Percentiles rank a stretch among this genome's conserved stretches.
Conservation (phyloP, 1,140 invertebrate genomes). For the Thaumetopoea pityocampa region DNA sequence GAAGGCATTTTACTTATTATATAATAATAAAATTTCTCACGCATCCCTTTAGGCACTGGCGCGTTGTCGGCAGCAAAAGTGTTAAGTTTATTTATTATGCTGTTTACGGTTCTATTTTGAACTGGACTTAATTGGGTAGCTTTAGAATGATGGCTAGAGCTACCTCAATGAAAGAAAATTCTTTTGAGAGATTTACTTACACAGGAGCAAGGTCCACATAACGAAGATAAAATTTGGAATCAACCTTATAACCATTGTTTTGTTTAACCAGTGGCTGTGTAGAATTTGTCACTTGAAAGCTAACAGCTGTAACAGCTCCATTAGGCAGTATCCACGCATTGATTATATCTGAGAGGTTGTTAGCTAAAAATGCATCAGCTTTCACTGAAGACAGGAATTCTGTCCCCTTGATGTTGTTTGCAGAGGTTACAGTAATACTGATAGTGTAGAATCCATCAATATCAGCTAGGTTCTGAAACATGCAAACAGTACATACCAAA, state of each 20-base stretch:
- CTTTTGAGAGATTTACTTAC: no score
- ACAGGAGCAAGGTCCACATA: slow-evolving; percentile 84
- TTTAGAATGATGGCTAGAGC: no score
- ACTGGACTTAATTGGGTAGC: no score
- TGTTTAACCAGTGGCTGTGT: slow-evolving; percentile 61
- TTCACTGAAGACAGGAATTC: slow-evolving; percentile 87
- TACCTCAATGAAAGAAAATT: no score
- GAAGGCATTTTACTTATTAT: no score
- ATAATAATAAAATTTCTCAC: no score
- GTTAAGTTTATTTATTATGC: no score
- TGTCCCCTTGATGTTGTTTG: slow-evolving; percentile 78
- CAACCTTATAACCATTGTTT: slow-evolving; percentile 77
- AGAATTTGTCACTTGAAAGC: slow-evolving; percentile 68
- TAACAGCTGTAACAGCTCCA: slow-evolving; percentile 83
- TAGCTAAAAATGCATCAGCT: slow-evolving; percentile 80
- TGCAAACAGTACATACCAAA: slow-evolving; percentile 1
- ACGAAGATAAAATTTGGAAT: slow-evolving; percentile 83
- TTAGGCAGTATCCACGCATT: slow-evolving; percentile 84
- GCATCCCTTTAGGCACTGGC: no score
- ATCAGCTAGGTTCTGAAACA: slow-evolving; percentile 79
- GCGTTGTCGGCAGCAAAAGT: no score
- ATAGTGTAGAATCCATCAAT: slow-evolving; percentile 87
- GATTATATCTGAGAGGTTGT: slow-evolving; percentile 81
- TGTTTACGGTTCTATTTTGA: no score
- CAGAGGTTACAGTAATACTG: slow-evolving; percentile 80